These are phyloP conservation scores for Brachyrhaphis roseni DNA, from an alignment of 2,797 vertebrate genomes.

Conservation along the genomic window DNA sequence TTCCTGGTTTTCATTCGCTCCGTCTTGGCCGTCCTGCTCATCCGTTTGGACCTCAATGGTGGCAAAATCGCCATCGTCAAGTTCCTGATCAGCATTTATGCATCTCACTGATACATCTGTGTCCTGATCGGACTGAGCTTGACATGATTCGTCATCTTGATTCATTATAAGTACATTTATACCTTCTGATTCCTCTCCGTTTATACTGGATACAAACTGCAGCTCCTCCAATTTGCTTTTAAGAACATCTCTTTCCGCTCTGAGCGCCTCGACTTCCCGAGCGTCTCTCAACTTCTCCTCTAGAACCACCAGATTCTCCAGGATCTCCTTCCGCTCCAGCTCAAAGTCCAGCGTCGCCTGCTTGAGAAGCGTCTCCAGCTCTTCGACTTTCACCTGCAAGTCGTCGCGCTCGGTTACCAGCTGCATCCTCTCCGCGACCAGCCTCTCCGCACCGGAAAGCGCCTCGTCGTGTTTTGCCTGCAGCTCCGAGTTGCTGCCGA, in stretches of 20 bases:
- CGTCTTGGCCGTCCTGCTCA: not conserved
- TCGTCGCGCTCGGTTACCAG: slow-evolving; percentile 75
- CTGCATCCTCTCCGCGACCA: slow-evolving; percentile 69
- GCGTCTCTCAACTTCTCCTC: slow-evolving; percentile 69
- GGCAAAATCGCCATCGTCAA: not conserved
- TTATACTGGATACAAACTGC: slow-evolving; percentile 69
- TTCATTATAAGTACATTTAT: slow-evolving; percentile 46
- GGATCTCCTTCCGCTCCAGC: slow-evolving; percentile 76
- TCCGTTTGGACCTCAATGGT: not conserved
- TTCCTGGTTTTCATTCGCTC: not conserved
- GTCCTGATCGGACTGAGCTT: slow-evolving; percentile 15
- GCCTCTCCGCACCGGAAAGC: slow-evolving; percentile 54
- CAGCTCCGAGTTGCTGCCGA: slow-evolving; percentile 63
- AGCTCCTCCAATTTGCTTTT: slow-evolving; percentile 68
- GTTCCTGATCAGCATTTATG: not conserved
- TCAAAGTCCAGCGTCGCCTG: slow-evolving; percentile 74
- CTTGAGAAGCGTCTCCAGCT: slow-evolving; percentile 76
- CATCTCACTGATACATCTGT: not conserved
- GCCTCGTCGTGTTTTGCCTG: slow-evolving; percentile 70
- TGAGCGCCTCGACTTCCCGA: slow-evolving; percentile 57
- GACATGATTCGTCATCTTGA: slow-evolving; percentile 43
- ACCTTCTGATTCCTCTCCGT: slow-evolving; percentile 66
- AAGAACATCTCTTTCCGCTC: slow-evolving; percentile 74
- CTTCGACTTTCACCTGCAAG: slow-evolving; percentile 74
- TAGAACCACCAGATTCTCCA: slow-evolving; percentile 62